Conservation (phyloP, 2,888 invertebrate genomes). For the Rhogogaster chlorosoma region DNA sequence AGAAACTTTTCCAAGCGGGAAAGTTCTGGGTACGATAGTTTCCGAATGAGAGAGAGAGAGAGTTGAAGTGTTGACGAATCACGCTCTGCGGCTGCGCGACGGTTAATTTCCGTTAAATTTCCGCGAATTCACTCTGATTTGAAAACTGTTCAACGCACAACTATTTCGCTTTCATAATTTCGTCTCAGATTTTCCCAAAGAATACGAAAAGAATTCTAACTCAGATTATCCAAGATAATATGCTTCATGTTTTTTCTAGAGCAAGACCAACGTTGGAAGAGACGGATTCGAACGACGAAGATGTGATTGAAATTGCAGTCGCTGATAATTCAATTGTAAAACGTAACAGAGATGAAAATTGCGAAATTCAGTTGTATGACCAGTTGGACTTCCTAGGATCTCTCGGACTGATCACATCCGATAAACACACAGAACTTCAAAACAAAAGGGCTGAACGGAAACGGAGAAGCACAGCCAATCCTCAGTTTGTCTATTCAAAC, state of each 20-base stretch:
- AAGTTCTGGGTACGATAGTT: not conserved
- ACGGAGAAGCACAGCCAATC: constrained; percentile 80
- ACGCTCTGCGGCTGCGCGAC: not conserved
- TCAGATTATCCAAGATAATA: not conserved
- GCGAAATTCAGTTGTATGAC: constrained; percentile 51
- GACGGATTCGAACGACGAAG: constrained; percentile 70
- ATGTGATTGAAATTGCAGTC: constrained; percentile 68
- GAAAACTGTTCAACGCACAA: not conserved
- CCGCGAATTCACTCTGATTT: not conserved
- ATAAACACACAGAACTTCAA: constrained; percentile 78
- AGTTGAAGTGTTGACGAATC: not conserved
- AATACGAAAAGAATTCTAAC: not conserved
- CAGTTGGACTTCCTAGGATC: constrained; percentile 77
- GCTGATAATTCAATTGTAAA: constrained; percentile 65
- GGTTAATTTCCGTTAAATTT: not conserved
- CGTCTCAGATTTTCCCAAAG: not conserved
- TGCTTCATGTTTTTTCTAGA: constrained; percentile 57
- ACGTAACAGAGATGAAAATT: constrained; percentile 51
- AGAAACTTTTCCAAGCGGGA: not conserved
- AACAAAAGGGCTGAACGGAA: constrained; percentile 80
- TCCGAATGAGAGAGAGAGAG: not conserved
- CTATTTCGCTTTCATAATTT: not conserved
- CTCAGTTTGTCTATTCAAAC: constrained; percentile 80
- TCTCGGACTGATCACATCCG: constrained; percentile 79
- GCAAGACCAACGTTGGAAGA: constrained; percentile 68